phyloP scores from a whole-genome alignment of 2,888 invertebrate genomes.

The Synanthedon formicaeformis region DNA sequence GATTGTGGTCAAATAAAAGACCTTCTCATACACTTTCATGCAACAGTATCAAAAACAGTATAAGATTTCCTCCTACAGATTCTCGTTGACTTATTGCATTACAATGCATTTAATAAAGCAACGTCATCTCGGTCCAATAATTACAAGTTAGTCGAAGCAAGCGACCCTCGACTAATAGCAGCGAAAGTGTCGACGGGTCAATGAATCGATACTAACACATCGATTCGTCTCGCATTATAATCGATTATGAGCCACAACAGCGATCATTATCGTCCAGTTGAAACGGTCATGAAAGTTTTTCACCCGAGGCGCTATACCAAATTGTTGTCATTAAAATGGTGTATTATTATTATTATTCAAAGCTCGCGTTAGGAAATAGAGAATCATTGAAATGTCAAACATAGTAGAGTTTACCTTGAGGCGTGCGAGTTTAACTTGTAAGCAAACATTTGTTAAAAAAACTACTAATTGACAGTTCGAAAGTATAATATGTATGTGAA shows the following conservation, averaged over 20 bases:
- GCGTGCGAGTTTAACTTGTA: not conserved
- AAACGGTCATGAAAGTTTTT: conserved; percentile 10
- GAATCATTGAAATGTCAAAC: not conserved
- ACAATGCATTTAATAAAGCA: not conserved
- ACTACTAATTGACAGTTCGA: too few relatives aligned
- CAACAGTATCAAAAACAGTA: too few relatives aligned
- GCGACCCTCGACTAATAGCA: conserved; percentile 2
- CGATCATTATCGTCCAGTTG: conserved; percentile 22
- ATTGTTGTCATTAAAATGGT: not conserved
- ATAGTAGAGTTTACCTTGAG: not conserved
- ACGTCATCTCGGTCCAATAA: not conserved
- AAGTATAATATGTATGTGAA: too few relatives aligned
- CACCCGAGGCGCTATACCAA: conserved; percentile 12
- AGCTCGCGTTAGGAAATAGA: not conserved
- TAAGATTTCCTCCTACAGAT: too few relatives aligned
- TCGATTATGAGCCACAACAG: conserved; percentile 20
- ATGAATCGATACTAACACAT: conserved; percentile 24
- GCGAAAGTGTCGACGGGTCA: conserved; percentile 28
- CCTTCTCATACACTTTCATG: too few relatives aligned
- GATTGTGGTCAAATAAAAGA: too few relatives aligned
- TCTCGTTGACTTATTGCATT: not conserved
- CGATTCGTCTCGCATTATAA: conserved; percentile 30
- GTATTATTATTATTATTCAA: not conserved
- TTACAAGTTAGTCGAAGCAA: not conserved
- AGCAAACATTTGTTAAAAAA: too few relatives aligned